Percentiles rank a stretch among this genome's conserved stretches.
These are phyloP conservation scores for Coecobrya sp. DNA, from an alignment of 2,888 invertebrate genomes.

Conservation along the genomic window DNA sequence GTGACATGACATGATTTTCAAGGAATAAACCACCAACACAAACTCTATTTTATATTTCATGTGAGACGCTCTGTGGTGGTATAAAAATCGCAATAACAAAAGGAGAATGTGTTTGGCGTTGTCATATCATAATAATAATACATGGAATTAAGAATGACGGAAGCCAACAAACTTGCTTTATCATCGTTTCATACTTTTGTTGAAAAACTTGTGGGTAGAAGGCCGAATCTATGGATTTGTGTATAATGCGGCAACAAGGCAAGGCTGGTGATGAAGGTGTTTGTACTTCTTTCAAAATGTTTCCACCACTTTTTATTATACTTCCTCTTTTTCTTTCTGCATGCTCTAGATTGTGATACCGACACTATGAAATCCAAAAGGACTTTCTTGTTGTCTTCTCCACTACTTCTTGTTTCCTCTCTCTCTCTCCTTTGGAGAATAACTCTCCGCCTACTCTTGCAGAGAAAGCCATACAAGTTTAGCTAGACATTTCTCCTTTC, in stretches of 20 bases:
- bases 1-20: conserved; percentile 27
- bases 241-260: background rate
- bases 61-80: background rate
- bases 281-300: background rate
- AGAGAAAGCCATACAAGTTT: background rate
- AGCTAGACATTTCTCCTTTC: background rate
- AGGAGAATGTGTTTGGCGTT: conserved; percentile 43
- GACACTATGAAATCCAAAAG: background rate
- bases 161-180: conserved; percentile 51
- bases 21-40: background rate
- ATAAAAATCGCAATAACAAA: background rate
- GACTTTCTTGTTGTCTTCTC: background rate
- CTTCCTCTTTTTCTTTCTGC: background rate
- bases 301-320: background rate
- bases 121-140: conserved; percentile 67
- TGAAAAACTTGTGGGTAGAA: conserved; percentile 22
- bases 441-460: background rate
- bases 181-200: conserved; percentile 54
- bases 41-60: background rate
- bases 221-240: background rate
- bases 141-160: conserved; percentile 75
- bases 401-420: background rate
- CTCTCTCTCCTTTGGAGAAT: background rate
- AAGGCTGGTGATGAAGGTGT: background rate
- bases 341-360: background rate